Conservation (phyloP, 2,888 invertebrate genomes). For the Cataglyphis cursor region DNA sequence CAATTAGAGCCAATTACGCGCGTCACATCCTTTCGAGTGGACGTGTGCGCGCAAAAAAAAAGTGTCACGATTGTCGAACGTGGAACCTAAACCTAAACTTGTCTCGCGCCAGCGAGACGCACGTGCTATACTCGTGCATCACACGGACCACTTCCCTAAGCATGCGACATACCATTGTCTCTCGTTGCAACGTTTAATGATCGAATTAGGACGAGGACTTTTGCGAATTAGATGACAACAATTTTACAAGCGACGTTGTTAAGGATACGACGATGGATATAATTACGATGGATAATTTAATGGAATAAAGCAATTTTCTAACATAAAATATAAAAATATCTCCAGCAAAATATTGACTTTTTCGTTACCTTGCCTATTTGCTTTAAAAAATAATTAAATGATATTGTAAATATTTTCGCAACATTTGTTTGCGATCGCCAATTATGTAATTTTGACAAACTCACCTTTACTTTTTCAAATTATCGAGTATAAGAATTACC, state of each 20-base stretch:
- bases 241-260: background rate
- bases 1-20: slow-evolving; percentile 67
- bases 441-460: slow-evolving; percentile 1
- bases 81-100: slow-evolving; percentile 44
- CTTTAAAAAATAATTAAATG: background rate
- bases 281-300: background rate
- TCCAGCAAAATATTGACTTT: background rate
- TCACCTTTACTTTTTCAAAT: background rate
- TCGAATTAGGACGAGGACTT: slow-evolving; percentile 20
- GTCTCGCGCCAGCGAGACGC: slow-evolving; percentile 1
- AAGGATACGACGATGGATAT: background rate
- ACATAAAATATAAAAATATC: background rate
- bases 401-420: slow-evolving; percentile 14
- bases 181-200: slow-evolving; percentile 21
- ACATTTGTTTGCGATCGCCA: background rate
- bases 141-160: background rate
- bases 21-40: slow-evolving; percentile 58
- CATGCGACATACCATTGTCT: slow-evolving; percentile 17
- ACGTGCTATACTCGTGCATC: slow-evolving; percentile 42
- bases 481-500: slow-evolving; percentile 26
- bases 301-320: background rate
- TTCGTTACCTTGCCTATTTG: background rate
- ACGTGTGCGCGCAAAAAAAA: slow-evolving; percentile 49
- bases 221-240: slow-evolving; percentile 16
- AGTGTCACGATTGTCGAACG: slow-evolving; percentile 52